Conservation (phyloP, 2,113 vertebrate species). For the Merops nubicus region DNA sequence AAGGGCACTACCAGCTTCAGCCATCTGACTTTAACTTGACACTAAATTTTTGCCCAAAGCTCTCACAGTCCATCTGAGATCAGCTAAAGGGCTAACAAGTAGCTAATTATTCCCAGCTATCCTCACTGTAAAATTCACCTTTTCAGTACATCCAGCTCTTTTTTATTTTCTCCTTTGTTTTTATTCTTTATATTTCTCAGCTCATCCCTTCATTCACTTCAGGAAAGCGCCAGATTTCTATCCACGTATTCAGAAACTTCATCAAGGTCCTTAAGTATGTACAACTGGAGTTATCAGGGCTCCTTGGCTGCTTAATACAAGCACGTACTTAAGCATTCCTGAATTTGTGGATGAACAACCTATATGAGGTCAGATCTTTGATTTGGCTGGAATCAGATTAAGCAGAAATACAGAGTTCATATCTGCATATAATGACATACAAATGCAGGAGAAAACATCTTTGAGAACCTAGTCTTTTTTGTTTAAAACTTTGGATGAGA, state of each 20-base stretch:
- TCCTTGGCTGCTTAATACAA: neutral
- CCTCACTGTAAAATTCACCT: neutral
- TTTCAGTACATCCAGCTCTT: fast-evolving
- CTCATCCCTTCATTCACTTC: neutral
- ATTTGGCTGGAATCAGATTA: neutral
- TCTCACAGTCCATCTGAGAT: neutral
- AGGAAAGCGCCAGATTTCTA: neutral
- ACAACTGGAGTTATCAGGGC: neutral
- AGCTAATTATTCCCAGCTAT: neutral
- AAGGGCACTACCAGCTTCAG: neutral
- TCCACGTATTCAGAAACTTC: neutral
- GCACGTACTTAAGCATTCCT: neutral
- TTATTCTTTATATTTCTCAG: neutral
- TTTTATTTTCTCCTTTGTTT: neutral
- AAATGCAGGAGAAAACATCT: neutral
- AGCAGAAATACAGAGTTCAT: neutral
- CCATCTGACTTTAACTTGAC: neutral
- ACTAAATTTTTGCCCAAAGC: neutral
- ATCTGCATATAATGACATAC: neutral
- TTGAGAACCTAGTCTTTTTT: neutral
- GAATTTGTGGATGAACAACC: neutral
- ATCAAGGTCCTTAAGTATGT: neutral
- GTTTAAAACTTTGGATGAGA: neutral
- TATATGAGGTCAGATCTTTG: neutral
- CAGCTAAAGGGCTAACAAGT: neutral